These are phyloP conservation scores for Agrotis exclamationis DNA, from an alignment of 2,888 invertebrate species.

Conservation along the genomic window DNA sequence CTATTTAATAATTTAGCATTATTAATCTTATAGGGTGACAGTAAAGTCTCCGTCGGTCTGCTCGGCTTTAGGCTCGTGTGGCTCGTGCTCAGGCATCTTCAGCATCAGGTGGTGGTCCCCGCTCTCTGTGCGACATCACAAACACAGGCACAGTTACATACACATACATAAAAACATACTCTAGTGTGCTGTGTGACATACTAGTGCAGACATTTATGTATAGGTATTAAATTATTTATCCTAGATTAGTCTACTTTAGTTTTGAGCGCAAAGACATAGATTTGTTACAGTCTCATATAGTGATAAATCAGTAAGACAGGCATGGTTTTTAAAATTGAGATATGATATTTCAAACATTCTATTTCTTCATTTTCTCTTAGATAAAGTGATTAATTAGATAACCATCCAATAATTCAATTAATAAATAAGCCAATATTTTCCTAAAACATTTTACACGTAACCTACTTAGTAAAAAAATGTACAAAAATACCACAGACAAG, in stretches of 20 bases:
- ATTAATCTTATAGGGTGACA: slow-evolving; percentile 79
- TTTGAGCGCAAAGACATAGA: neutral
- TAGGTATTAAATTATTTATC: slow-evolving; percentile 1
- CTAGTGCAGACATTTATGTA: slow-evolving; percentile 50
- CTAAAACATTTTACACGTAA: slow-evolving; percentile 51
- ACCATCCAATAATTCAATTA: slow-evolving; percentile 23
- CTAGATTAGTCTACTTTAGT: slow-evolving; percentile 17
- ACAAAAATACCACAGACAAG: slow-evolving; percentile 61
- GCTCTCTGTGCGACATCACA: slow-evolving; percentile 88
- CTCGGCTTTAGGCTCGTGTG: slow-evolving; percentile 81
- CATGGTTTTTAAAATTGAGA: neutral
- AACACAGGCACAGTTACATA: slow-evolving; percentile 77
- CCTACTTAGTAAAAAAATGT: slow-evolving; percentile 61
- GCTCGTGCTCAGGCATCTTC: slow-evolving; percentile 82
- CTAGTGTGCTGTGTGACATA: slow-evolving; percentile 43
- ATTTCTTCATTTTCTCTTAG: neutral
- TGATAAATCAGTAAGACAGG: neutral
- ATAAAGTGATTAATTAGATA: neutral
- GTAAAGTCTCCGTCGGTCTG: slow-evolving; percentile 87
- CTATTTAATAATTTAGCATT: neutral
- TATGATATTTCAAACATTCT: neutral
- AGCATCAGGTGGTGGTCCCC: slow-evolving; percentile 82
- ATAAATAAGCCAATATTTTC: slow-evolving; percentile 45
- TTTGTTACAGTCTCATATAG: too few relatives aligned
- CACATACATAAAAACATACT: slow-evolving; percentile 62